phyloP scores from a whole-genome alignment of 1,140 invertebrate species.

The Pogonomyrmex barbatus region DNA sequence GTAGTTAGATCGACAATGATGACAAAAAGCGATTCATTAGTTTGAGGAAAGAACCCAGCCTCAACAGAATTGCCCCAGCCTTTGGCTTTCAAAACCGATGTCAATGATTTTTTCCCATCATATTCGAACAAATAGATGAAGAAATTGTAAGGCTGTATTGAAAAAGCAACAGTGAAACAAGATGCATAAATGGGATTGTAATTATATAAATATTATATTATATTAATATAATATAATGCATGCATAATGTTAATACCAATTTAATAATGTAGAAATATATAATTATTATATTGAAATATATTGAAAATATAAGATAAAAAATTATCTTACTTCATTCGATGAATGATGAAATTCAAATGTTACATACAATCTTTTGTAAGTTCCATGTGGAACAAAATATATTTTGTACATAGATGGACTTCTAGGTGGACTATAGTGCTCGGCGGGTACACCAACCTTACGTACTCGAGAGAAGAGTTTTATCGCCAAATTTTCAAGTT shows the following conservation, averaged over 20 bases:
- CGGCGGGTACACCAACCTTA: background rate
- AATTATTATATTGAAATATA: background rate
- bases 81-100: background rate
- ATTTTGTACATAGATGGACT: background rate
- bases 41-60: constrained; percentile 94
- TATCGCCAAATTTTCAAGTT: constrained; percentile 93
- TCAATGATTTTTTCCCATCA: background rate
- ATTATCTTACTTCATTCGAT: background rate
- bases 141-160: background rate
- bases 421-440: too few relatives aligned
- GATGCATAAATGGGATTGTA: background rate
- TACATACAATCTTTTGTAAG: background rate
- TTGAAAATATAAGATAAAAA: background rate
- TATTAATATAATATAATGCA: background rate
- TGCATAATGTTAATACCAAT: background rate
- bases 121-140: background rate
- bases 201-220: background rate
- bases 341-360: background rate
- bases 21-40: constrained; percentile 92
- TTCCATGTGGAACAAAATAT: background rate
- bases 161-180: background rate
- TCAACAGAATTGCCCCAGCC: constrained; percentile 65
- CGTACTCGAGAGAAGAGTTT: constrained; percentile 88
- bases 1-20: constrained; percentile 96
- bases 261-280: background rate